phyloP scores from a whole-genome alignment of 2,113 vertebrate genomes.

The Xyrauchen texanus region DNA sequence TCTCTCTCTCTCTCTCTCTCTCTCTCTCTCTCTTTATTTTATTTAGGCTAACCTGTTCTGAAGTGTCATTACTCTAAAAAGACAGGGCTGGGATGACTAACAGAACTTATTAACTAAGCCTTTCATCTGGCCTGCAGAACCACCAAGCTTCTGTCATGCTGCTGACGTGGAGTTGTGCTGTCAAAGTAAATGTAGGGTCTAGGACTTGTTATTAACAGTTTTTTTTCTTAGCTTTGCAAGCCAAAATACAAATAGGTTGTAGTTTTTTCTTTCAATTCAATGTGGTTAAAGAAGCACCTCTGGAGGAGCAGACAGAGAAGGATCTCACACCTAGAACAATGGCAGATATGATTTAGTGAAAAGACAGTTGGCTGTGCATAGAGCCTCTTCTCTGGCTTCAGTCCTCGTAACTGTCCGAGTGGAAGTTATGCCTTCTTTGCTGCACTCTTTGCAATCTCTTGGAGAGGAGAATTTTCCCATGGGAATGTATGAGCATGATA shows the following conservation, averaged over 20 bases:
- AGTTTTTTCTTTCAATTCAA: too few relatives aligned
- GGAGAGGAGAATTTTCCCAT: conserved; percentile 26
- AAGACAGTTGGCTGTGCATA: background rate
- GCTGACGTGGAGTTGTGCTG: too few relatives aligned
- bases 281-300: too few relatives aligned
- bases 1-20: background rate
- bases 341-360: too few relatives aligned
- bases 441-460: conserved; percentile 25
- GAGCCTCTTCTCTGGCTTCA: background rate
- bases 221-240: background rate
- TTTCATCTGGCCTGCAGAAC: background rate
- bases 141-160: background rate
- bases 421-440: background rate
- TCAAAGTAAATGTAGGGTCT: too few relatives aligned
- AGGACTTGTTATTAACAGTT: too few relatives aligned
- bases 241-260: too few relatives aligned
- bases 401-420: background rate
- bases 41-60: conserved; percentile 17
- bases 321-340: too few relatives aligned
- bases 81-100: background rate
- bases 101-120: background rate
- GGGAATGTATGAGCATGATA: conserved; percentile 30
- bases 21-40: background rate
- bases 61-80: background rate
- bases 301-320: too few relatives aligned